Percentiles rank a stretch among this genome's conserved stretches.
Conservation (phyloP, 1,140 invertebrate species). For the Pachypsylla venusta region DNA sequence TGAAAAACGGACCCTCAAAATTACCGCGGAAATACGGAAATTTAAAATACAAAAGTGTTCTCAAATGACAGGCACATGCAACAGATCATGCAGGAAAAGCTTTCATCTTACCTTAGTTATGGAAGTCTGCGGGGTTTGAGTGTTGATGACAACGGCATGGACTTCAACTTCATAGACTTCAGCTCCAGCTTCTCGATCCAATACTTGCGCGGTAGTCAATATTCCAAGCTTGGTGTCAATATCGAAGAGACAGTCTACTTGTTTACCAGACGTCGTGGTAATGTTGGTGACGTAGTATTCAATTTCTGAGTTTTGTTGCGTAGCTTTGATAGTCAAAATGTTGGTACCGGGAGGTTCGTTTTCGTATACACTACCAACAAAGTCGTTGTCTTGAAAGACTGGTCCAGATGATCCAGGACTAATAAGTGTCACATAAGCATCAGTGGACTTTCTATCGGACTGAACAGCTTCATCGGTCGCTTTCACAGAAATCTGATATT, state of each 20-base stretch:
- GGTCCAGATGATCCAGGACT: conserved; percentile 39
- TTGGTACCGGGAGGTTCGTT: conserved; percentile 73
- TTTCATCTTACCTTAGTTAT: conserved; percentile 66
- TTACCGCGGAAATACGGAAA: no score
- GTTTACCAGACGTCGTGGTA: conserved; percentile 48
- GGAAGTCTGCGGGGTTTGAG: conserved; percentile 46
- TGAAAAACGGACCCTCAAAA: no score
- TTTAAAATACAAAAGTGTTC: no score
- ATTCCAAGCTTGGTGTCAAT: conserved; percentile 80
- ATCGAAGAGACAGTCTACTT: conserved; percentile 70
- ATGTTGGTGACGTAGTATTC: conserved; percentile 89
- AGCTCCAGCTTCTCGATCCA: conserved; percentile 72
- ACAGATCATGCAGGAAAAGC: no score
- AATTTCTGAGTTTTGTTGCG: conserved; percentile 40
- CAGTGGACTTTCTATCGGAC: conserved; percentile 64
- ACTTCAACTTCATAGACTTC: conserved; percentile 68
- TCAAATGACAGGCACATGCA: no score
- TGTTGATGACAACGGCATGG: conserved; percentile 51
- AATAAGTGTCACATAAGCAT: conserved; percentile 67
- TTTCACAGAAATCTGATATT: conserved; percentile 68
- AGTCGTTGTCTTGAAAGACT: conserved; percentile 44
- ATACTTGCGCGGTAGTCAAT: conserved; percentile 60
- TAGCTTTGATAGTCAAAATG: conserved; percentile 59
- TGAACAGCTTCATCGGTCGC: conserved; percentile 84
- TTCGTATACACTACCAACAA: conserved; percentile 64